A percentile compares a stretch with the other conserved stretches of the same genome.
Conservation (phyloP, 2,113 vertebrate species). For the Prietella phreatophila region DNA sequence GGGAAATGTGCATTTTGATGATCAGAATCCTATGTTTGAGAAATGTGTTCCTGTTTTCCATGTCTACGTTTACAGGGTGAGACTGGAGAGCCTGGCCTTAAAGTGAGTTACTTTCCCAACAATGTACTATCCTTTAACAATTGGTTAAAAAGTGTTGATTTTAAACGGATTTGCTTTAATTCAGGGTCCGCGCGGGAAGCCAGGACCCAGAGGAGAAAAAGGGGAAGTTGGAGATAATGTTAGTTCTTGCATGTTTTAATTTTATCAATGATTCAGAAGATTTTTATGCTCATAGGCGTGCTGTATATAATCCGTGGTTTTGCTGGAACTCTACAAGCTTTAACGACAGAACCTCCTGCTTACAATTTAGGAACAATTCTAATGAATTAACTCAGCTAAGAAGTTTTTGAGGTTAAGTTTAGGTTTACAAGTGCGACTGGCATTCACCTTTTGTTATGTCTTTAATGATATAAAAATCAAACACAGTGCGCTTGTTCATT, state of each 20-base stretch:
- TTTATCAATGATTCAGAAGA: neutral
- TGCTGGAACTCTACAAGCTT: neutral
- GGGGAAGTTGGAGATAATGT: constrained; percentile 76
- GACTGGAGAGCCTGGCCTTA: constrained; percentile 71
- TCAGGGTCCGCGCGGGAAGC: constrained; percentile 83
- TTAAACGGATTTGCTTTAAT: constrained; percentile 25
- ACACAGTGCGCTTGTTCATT: neutral
- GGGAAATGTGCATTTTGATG: neutral
- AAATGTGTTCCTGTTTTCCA: neutral
- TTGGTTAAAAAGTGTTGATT: neutral
- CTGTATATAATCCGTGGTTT: neutral
- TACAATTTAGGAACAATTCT: neutral
- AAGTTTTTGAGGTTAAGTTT: no score
- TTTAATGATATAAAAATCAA: no score
- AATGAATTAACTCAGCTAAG: no score
- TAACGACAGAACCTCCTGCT: neutral
- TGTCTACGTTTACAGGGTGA: constrained; percentile 76
- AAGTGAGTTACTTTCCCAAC: constrained; percentile 70
- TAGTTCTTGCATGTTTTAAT: constrained; percentile 56
- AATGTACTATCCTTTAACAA: neutral
- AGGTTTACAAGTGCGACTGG: no score
- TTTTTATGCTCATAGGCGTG: neutral
- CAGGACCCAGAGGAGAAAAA: constrained; percentile 79
- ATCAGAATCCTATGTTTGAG: neutral
- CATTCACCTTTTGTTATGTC: no score